Percentiles rank a stretch among this genome's conserved stretches.
Evolutionary conservation across 2,113 vertebrate genomes (phyloP).

Genomic region (Pterocles gutturalis): DNA sequence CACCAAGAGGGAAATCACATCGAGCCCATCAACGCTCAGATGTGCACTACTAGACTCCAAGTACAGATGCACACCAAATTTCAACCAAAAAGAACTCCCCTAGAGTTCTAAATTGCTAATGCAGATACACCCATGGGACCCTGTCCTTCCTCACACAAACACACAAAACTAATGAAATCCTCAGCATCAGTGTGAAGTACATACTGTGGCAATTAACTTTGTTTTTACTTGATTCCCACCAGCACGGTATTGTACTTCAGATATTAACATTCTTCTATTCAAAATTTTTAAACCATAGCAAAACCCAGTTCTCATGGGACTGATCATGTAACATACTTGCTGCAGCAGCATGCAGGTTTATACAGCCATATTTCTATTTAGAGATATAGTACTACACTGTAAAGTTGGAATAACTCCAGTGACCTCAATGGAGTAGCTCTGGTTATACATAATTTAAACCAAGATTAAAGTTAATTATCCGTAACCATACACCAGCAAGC

Average conservation of each 20-base stretch:
- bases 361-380: background rate
- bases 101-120: background rate
- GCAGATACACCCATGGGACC: background rate
- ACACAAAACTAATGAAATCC: background rate
- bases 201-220: rapidly evolving
- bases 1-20: background rate
- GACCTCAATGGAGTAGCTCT: background rate
- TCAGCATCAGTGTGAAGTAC: background rate
- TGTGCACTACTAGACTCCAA: background rate
- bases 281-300: background rate
- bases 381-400: background rate
- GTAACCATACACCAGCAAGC: background rate
- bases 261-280: background rate
- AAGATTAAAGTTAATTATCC: background rate
- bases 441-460: background rate
- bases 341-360: background rate
- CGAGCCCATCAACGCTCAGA: background rate
- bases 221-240: background rate
- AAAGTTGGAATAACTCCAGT: background rate
- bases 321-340: background rate
- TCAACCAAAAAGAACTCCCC: background rate
- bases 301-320: background rate
- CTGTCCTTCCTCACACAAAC: background rate
- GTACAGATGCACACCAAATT: background rate
- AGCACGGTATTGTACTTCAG: background rate